Evolutionary conservation across 2,113 vertebrate species (phyloP).

Genomic region (Theropithecus gelada): DNA sequence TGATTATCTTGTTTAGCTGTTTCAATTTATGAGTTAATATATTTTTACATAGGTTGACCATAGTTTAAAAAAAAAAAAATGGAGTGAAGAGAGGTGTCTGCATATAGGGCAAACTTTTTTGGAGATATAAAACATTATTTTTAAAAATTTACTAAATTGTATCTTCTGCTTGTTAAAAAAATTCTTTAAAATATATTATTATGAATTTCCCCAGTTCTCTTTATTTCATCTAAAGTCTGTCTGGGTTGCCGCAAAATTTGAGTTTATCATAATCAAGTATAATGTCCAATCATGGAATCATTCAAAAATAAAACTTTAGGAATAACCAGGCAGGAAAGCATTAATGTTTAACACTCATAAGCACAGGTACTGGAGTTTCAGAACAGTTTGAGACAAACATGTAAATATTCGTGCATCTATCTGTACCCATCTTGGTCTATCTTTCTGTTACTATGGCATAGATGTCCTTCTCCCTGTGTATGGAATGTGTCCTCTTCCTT

Average conservation of each 20-base stretch:
- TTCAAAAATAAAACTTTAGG: background rate
- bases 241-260: background rate
- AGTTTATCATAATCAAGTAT: background rate
- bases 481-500: background rate
- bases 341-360: background rate
- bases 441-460: background rate
- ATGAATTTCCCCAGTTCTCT: background rate
- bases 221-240: background rate
- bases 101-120: background rate
- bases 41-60: background rate
- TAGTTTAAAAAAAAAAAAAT: conserved; percentile 13
- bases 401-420: background rate
- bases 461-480: background rate
- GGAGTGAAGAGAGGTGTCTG: background rate
- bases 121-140: background rate
- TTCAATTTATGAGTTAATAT: background rate
- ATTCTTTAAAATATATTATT: background rate
- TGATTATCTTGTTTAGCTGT: background rate
- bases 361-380: background rate
- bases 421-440: background rate
- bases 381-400: background rate
- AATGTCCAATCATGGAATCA: background rate
- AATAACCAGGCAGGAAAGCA: background rate
- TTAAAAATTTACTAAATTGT: background rate
- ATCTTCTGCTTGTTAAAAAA: background rate